Evolutionary conservation across 2,797 vertebrate species (phyloP), one percentile per base, ranked within the genome.

Genomic region (Schizopygopsis malacanthus): DNA sequence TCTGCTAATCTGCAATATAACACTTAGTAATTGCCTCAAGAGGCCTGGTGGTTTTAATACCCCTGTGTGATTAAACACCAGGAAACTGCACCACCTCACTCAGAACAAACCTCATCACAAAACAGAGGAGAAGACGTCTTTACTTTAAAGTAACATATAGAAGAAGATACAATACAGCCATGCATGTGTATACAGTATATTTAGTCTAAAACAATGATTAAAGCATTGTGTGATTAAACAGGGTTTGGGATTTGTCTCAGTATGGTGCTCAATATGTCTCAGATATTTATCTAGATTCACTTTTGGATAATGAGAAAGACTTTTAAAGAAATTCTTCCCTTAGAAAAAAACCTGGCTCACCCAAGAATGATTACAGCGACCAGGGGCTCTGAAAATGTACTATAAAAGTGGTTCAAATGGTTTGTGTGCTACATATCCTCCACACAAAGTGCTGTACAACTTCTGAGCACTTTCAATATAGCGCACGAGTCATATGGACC

Each of bases 191-290:
- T 52, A 16, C 5, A 10, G 20, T n/a, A 2, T 47, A 37, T 52
- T 47, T 20, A 22, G 33, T 52, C 18, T 67, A 54, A 77, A 82
- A 63, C 73, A 67, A 56, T 54, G 65, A 88, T 85, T 63, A 77
- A 84, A 81, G 85, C 73, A 56, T n/a, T 22, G 76, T 39, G 82
- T 12, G 81, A 85, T 86, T 72, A 87, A 84, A 93, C 92, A 92
- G 91, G 92, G 92, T 94, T 92, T 91, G 83, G 92, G 91, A 95
- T 93, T 91, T 94, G 92, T 93, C 91, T 90, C 91, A 75, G 88
- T 87, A 90, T 89, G 87, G 91, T 90, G 28, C 28, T 28, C 28
- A 28, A 1, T 28, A 28, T 28, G 28, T 28, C 28, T 28, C 28
- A 28, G 28, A 28, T 71, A 45, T 41, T 25, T 65, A 91, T 91